These are phyloP conservation scores for Danio rerio DNA, from an alignment of 2,113 vertebrate genomes.

Conservation along the genomic window DNA sequence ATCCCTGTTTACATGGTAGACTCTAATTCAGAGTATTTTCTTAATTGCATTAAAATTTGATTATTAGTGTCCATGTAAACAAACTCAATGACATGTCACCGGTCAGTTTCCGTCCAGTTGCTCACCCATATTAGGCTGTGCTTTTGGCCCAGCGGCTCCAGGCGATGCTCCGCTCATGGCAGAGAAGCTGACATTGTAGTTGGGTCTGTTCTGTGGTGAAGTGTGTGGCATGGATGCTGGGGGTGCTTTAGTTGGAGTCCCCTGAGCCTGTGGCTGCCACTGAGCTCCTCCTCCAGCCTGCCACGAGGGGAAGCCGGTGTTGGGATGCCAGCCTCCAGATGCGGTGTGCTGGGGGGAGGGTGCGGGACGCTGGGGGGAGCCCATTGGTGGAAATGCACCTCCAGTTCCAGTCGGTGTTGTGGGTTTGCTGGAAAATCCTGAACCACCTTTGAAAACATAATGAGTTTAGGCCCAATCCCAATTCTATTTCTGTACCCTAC, in stretches of 20 bases:
- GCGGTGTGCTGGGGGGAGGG: constrained; percentile 88
- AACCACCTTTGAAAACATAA: constrained; percentile 72
- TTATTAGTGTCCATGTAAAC: too few relatives aligned
- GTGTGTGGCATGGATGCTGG: constrained; percentile 84
- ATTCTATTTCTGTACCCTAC: too few relatives aligned
- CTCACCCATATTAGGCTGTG: constrained; percentile 81
- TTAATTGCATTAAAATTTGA: too few relatives aligned
- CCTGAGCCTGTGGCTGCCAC: constrained; percentile 59
- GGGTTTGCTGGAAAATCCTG: constrained; percentile 94
- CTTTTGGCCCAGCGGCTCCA: constrained; percentile 76
- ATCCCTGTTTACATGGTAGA: too few relatives aligned
- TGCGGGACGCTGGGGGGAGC: constrained; percentile 88
- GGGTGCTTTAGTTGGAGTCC: constrained; percentile 66
- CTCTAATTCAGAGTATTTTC: too few relatives aligned
- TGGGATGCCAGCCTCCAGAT: constrained; percentile 83
- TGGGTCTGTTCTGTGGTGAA: constrained; percentile 93
- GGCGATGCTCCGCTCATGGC: constrained; percentile 78
- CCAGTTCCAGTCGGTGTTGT: constrained; percentile 90
- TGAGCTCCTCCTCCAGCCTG: constrained; percentile 70
- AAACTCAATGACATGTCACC: too few relatives aligned
- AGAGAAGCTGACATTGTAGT: constrained; percentile 95
- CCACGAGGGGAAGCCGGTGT: constrained; percentile 77
- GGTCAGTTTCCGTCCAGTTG: background rate
- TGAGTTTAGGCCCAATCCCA: too few relatives aligned
- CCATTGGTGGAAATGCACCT: constrained; percentile 88